These are phyloP conservation scores for Tromatobia lineatoria DNA, from an alignment of 2,888 invertebrate species.

Conservation along the genomic window DNA sequence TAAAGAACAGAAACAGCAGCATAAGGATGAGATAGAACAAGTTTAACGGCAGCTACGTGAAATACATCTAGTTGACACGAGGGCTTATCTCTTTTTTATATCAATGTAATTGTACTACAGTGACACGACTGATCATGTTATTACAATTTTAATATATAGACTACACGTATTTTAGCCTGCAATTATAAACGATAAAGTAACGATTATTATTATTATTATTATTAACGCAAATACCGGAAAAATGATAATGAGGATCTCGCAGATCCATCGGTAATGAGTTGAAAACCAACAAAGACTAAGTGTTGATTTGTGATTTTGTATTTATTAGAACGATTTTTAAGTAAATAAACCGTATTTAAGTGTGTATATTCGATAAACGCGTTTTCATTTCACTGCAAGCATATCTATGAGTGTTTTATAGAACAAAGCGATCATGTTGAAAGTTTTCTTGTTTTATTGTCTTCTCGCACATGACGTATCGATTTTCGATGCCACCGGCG, in stretches of 20 bases:
- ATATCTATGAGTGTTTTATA: slow-evolving; percentile 12
- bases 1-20: slow-evolving; percentile 41
- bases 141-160: slow-evolving; percentile 79
- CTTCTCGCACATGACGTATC: slow-evolving; percentile 38
- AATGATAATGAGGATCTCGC: slow-evolving; percentile 62
- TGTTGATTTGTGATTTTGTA: slow-evolving; percentile 85
- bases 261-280: slow-evolving; percentile 79
- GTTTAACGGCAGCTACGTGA: slow-evolving; percentile 76
- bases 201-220: slow-evolving; percentile 73
- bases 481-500: slow-evolving; percentile 38
- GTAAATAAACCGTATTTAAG: slow-evolving; percentile 83
- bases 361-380: slow-evolving; percentile 77
- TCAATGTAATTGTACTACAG: slow-evolving; percentile 80
- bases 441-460: slow-evolving; percentile 52
- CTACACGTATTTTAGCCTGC: slow-evolving; percentile 79
- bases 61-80: slow-evolving; percentile 77
- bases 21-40: slow-evolving; percentile 54
- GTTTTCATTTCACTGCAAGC: slow-evolving; percentile 26
- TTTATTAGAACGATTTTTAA: slow-evolving; percentile 83
- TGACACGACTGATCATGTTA: slow-evolving; percentile 80
- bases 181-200: slow-evolving; percentile 83
- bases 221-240: slow-evolving; percentile 67
- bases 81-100: slow-evolving; percentile 80
- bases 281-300: slow-evolving; percentile 84
- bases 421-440: slow-evolving; percentile 24